Percentiles rank a stretch among this genome's conserved stretches.
Evolutionary conservation across 1,140 invertebrate genomes (phyloP).

Genomic region (Pogonus chalceus): DNA sequence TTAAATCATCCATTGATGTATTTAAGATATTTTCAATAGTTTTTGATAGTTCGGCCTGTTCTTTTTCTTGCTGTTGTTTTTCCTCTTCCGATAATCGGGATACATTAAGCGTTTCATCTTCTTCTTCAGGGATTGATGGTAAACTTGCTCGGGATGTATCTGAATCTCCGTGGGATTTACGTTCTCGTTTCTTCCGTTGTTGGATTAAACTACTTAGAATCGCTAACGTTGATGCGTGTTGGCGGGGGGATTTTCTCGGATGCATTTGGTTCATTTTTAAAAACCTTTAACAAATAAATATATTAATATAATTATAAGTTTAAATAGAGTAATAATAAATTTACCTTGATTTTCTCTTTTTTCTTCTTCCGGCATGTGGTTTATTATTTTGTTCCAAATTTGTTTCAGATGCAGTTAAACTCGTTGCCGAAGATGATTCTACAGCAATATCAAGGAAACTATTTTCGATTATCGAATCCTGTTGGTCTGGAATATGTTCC

Average conservation of each 20-base stretch:
- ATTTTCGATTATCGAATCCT: background rate
- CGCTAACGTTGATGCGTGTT: slow-evolving; percentile 73
- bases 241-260: slow-evolving; percentile 71
- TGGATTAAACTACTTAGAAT: slow-evolving; percentile 59
- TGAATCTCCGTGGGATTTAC: slow-evolving; percentile 1
- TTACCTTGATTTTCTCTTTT: background rate
- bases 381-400: background rate
- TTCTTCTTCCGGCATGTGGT: background rate
- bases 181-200: slow-evolving; percentile 35
- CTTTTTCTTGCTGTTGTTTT: background rate
- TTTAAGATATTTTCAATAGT: background rate
- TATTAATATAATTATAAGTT: background rate
- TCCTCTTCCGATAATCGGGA: background rate
- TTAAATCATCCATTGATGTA: slow-evolving; percentile 18
- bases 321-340: background rate
- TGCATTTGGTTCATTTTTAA: slow-evolving; percentile 19
- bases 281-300: background rate
- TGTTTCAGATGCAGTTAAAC: background rate
- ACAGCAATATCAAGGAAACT: background rate
- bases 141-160: slow-evolving; percentile 11
- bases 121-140: slow-evolving; percentile 12
- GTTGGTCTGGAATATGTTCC: too few species aligned
- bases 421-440: background rate
- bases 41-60: too few species aligned
- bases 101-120: background rate